Evolutionary conservation across 2,888 invertebrate genomes (phyloP).

Genomic region (Sphinx pinastri): DNA sequence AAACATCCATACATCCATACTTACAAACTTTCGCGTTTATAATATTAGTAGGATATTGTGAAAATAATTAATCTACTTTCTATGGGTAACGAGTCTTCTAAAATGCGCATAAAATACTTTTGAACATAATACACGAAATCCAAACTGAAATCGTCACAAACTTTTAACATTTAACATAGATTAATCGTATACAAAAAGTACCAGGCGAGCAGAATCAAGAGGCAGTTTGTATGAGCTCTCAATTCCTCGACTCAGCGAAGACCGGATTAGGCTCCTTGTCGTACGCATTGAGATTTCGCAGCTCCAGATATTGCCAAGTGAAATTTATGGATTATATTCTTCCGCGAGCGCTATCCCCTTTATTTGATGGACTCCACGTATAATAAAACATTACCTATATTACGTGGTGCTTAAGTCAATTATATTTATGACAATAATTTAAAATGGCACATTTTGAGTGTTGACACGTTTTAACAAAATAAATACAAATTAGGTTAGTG

Average conservation of each 20-base stretch:
- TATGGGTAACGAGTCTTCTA: no score
- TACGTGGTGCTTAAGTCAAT: neutral
- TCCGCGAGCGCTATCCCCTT: constrained; percentile 33
- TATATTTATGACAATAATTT: no score
- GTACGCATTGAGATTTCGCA: constrained; percentile 63
- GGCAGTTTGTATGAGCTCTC: constrained; percentile 59
- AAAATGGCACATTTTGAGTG: no score
- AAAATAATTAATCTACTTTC: no score
- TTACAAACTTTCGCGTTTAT: no score
- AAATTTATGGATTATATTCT: constrained; percentile 44
- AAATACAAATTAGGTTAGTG: no score
- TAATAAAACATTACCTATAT: neutral
- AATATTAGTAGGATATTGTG: no score
- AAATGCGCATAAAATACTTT: neutral
- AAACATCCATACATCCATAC: no score
- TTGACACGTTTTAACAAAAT: no score
- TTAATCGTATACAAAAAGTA: constrained; percentile 41
- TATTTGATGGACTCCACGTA: constrained; percentile 19
- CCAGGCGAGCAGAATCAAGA: constrained; percentile 51
- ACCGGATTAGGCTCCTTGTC: constrained; percentile 68
- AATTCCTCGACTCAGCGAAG: constrained; percentile 70
- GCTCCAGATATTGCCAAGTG: constrained; percentile 45
- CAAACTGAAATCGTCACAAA: no score
- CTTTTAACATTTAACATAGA: constrained; percentile 19
- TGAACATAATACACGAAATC: no score